Percentiles rank a stretch among this genome's conserved stretches.
Conservation (phyloP, 2,113 vertebrate genomes). For the Perca schrenkii region DNA sequence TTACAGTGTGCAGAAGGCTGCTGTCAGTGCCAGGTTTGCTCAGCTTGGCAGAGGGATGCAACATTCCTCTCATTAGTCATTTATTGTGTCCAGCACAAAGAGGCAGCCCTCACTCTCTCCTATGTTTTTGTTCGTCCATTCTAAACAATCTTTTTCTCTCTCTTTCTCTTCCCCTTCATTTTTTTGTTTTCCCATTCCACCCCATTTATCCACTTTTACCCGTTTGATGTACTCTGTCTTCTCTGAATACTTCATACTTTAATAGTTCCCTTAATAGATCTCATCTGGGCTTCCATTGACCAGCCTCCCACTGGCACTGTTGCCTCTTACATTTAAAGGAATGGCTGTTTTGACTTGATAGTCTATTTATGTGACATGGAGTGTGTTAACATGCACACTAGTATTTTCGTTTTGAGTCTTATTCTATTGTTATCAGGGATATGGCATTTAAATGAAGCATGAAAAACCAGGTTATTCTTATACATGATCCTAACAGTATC, state of each 20-base stretch:
- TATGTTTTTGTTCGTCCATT: not conserved
- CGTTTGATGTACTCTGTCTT: not conserved
- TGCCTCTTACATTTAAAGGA: conserved; percentile 26
- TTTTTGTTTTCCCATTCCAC: conserved; percentile 13
- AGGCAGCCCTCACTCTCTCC: not conserved
- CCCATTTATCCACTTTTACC: not conserved
- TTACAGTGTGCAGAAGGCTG: not conserved
- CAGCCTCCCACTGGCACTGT: conserved; percentile 25
- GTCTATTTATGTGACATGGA: conserved; percentile 10
- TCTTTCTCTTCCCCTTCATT: conserved; percentile 19
- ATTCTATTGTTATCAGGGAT: not conserved
- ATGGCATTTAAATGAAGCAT: not conserved
- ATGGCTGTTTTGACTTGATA: conserved; percentile 21
- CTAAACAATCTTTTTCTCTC: conserved; percentile 49
- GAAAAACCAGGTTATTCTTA: not conserved
- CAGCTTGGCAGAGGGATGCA: conserved; percentile 11
- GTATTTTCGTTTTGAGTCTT: not conserved
- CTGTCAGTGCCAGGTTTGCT: not conserved
- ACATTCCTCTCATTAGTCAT: conserved; percentile 29
- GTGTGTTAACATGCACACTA: not conserved
- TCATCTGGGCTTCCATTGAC: conserved; percentile 80
- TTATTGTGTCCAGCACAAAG: conserved; percentile 35
- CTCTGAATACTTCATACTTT: not conserved
- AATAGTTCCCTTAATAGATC: conserved; percentile 83
- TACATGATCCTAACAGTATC: not conserved